These are phyloP conservation scores for Scaptomyza graminum DNA, from an alignment of 1,140 invertebrate genomes.

Conservation along the genomic window DNA sequence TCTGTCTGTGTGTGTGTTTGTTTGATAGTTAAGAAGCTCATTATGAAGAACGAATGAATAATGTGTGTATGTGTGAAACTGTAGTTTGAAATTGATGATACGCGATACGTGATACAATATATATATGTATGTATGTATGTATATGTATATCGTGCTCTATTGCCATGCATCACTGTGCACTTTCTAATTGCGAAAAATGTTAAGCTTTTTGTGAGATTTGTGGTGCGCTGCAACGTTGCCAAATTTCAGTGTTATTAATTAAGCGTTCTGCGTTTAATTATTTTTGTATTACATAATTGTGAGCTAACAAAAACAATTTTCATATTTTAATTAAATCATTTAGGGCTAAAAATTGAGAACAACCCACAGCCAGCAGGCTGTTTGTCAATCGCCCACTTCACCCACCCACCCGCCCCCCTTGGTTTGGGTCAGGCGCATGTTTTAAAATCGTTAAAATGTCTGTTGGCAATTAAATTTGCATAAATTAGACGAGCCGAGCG, in stretches of 20 bases:
- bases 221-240: conserved; percentile 26
- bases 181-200: conserved; percentile 25
- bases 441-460: conserved; percentile 64
- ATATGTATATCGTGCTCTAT: conserved; percentile 14
- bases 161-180: conserved; percentile 37
- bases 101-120: conserved; percentile 3
- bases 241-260: conserved; percentile 33
- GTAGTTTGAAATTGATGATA: conserved; percentile 3
- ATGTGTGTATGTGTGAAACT: neutral
- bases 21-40: neutral
- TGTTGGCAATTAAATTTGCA: conserved; percentile 74
- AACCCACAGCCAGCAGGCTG: neutral
- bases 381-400: neutral
- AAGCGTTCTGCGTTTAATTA: conserved; percentile 15
- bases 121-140: too few relatives aligned
- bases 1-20: neutral
- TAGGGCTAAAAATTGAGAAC: neutral
- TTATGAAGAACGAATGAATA: conserved; percentile 1
- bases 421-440: conserved; percentile 21
- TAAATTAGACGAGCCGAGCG: conserved; percentile 63
- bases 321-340: conserved; percentile 28
- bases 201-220: neutral
- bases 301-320: conserved; percentile 18
- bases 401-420: neutral
- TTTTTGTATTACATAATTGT: conserved; percentile 21